Conservation (phyloP, 2,797 vertebrate genomes). For the Taenioides sp. region DNA sequence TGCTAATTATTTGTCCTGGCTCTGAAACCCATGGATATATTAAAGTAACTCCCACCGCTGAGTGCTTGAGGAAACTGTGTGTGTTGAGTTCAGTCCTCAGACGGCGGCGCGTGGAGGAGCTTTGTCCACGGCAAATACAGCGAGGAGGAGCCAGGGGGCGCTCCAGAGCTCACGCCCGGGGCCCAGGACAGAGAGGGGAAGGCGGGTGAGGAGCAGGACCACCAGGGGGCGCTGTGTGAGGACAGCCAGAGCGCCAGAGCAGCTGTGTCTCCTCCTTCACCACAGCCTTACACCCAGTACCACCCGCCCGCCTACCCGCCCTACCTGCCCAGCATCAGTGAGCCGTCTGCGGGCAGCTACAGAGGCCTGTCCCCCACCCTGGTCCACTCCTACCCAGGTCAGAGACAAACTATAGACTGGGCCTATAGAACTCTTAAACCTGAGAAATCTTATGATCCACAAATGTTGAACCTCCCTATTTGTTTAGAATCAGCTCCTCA, state of each 20-base stretch:
- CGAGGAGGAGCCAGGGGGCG: conserved; percentile 89
- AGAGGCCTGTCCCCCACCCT: conserved; percentile 92
- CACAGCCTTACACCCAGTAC: conserved; percentile 96
- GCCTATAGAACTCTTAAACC: too few species aligned
- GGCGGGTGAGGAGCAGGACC: conserved; percentile 74
- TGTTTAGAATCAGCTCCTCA: too few species aligned
- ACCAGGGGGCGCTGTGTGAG: conserved; percentile 83
- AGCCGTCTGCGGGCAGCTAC: conserved; percentile 88
- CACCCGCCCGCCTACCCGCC: conserved; percentile 87
- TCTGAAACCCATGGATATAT: not conserved
- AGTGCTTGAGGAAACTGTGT: conserved; percentile 63
- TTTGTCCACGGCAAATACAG: conserved; percentile 90
- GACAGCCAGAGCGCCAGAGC: conserved; percentile 87
- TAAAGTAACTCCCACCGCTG: not conserved
- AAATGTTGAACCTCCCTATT: too few species aligned
- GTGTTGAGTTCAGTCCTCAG: conserved; percentile 87
- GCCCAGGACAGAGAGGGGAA: not conserved
- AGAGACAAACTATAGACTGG: not conserved
- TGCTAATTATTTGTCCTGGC: too few species aligned
- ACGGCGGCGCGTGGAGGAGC: conserved; percentile 90
- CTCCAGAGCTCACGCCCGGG: conserved; percentile 74
- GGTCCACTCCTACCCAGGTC: conserved; percentile 89
- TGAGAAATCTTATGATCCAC: too few species aligned
- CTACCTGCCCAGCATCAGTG: conserved; percentile 91
- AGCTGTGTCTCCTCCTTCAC: conserved; percentile 90